Conservation (phyloP, 2,888 invertebrate genomes). For the Chaetoderma sp. region DNA sequence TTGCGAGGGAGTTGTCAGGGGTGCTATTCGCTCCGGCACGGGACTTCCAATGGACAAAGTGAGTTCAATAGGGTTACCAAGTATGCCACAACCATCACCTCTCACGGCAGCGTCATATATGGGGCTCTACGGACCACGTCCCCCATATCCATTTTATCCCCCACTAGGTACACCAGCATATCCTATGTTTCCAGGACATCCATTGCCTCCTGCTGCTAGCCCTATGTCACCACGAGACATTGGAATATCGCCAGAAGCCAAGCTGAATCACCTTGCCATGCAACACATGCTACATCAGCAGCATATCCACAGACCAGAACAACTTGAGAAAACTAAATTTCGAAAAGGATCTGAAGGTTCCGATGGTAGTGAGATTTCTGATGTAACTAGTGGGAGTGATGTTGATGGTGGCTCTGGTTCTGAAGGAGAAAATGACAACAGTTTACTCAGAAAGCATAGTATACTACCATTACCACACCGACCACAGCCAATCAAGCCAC, state of each 20-base stretch:
- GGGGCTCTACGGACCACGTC: conserved; percentile 50
- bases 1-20: conserved; percentile 81
- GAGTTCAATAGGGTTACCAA: conserved; percentile 21
- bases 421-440: conserved; percentile 52
- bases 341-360: conserved; percentile 12
- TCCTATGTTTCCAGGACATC: conserved; percentile 40
- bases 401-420: conserved; percentile 47
- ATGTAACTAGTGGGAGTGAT: conserved; percentile 46
- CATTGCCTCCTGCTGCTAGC: conserved; percentile 25
- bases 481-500: no score
- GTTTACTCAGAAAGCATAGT: conserved; percentile 23
- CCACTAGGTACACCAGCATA: conserved; percentile 43
- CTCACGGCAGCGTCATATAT: conserved; percentile 47
- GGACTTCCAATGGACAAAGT: conserved; percentile 40
- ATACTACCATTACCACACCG: not conserved
- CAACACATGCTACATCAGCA: no score
- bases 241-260: conserved; percentile 28
- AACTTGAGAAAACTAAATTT: not conserved
- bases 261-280: conserved; percentile 10
- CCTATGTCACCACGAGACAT: conserved; percentile 20
- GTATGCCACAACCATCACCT: conserved; percentile 32
- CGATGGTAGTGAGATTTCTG: conserved; percentile 35
- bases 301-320: no score
- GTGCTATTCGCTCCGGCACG: conserved; percentile 54
- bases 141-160: conserved; percentile 56